A percentile compares a stretch with the other conserved stretches of the same genome.
phyloP scores from a whole-genome alignment of 2,888 invertebrate species.

The Creontiades dilutus region DNA sequence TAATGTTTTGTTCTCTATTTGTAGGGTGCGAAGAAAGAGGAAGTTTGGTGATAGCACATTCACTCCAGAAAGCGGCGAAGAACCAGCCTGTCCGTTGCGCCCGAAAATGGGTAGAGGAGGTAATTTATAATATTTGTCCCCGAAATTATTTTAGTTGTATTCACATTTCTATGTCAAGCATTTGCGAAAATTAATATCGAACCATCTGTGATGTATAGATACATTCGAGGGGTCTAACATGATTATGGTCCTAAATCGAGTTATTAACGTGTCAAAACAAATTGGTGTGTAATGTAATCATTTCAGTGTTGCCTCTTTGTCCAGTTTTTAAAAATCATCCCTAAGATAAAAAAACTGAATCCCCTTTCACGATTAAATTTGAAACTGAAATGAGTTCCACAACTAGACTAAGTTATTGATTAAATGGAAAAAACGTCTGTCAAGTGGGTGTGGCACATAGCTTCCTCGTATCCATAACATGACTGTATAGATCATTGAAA shows the following conservation, averaged over 20 bases:
- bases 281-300: too few species aligned
- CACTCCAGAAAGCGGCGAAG: slow-evolving; percentile 53
- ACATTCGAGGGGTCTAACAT: neutral
- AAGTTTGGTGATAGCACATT: slow-evolving; percentile 8
- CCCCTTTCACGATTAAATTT: too few species aligned
- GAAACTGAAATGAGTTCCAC: too few species aligned
- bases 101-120: slow-evolving; percentile 64
- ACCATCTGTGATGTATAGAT: neutral
- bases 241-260: neutral
- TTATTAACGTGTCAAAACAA: neutral
- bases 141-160: neutral
- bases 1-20: neutral
- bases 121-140: neutral
- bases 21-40: slow-evolving; percentile 60
- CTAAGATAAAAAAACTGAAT: too few species aligned
- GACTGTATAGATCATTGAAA: too few species aligned
- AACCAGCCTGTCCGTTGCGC: slow-evolving; percentile 41
- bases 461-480: too few species aligned
- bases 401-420: too few species aligned
- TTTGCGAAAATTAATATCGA: neutral
- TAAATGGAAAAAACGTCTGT: too few species aligned
- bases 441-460: too few species aligned
- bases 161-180: neutral
- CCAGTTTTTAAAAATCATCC: too few species aligned
- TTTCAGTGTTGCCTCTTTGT: too few species aligned